Evolutionary conservation across 1,140 invertebrate genomes (phyloP).

Genomic region (Psilanteris sp.): DNA sequence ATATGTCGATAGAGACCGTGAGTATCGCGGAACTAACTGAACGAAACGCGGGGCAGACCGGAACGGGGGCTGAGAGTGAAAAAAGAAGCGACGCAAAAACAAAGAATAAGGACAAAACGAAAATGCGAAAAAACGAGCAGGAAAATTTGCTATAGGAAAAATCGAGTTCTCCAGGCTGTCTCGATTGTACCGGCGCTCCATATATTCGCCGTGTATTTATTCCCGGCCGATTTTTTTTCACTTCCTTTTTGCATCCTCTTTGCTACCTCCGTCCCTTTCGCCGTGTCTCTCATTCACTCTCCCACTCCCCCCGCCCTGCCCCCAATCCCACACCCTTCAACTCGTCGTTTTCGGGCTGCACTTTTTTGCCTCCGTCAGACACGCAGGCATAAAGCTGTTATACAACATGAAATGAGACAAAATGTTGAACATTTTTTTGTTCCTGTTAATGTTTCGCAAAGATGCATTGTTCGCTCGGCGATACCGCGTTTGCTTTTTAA

Average conservation of each 20-base stretch:
- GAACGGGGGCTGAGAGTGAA: conserved; percentile 58
- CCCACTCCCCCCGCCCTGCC: conserved; percentile 33
- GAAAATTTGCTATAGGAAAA: conserved; percentile 77
- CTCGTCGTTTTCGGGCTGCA: conserved; percentile 43
- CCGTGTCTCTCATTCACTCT: too few relatives aligned
- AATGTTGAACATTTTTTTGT: conserved; percentile 51
- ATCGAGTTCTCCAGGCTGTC: conserved; percentile 69
- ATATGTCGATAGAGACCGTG: conserved; percentile 65
- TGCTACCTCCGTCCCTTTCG: too few relatives aligned
- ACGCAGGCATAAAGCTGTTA: conserved; percentile 54
- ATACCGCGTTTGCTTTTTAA: conserved; percentile 48
- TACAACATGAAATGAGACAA: conserved; percentile 62
- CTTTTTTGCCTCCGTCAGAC: conserved; percentile 49
- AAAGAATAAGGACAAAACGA: conserved; percentile 27
- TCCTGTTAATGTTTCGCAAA: conserved; percentile 47
- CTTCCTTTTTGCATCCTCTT: conserved; percentile 42
- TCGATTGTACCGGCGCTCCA: conserved; percentile 29
- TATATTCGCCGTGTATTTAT: conserved; percentile 22
- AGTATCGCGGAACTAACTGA: conserved; percentile 60
- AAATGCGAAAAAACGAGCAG: conserved; percentile 70
- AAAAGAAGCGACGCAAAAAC: conserved; percentile 34
- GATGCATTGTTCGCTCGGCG: conserved; percentile 42
- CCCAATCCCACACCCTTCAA: conserved; percentile 57
- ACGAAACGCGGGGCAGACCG: conserved; percentile 45
- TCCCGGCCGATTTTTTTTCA: conserved; percentile 43